A percentile compares a stretch with the other conserved stretches of the same genome.
Evolutionary conservation across 2,888 invertebrate genomes (phyloP).

Genomic region (Hemaris fuciformis): DNA sequence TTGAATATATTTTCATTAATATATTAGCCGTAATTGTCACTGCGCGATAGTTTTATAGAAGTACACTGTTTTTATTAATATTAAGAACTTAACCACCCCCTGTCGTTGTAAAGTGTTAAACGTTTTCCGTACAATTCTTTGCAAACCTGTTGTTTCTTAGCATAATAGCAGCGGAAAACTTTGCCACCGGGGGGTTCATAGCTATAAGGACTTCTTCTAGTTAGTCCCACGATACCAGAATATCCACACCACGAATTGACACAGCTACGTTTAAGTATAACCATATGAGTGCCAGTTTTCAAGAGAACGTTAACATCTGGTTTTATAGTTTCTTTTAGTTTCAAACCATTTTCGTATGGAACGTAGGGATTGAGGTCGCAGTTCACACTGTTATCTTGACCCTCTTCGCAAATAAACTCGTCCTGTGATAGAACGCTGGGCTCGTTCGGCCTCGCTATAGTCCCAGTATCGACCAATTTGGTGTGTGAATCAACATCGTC

Average conservation of each 20-base stretch:
- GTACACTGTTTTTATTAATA: too few species aligned
- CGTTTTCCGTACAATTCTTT: slow-evolving; percentile 38
- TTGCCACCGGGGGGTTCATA: slow-evolving; percentile 60
- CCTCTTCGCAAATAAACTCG: slow-evolving; percentile 68
- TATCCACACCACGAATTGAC: slow-evolving; percentile 61
- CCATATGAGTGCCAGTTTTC: slow-evolving; percentile 46
- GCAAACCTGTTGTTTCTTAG: slow-evolving; percentile 65
- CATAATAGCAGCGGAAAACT: slow-evolving; percentile 62
- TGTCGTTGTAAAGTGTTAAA: slow-evolving; percentile 32
- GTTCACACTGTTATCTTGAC: slow-evolving; percentile 37
- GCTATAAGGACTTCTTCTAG: slow-evolving; percentile 33
- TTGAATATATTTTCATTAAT: too few species aligned
- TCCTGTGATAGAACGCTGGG: slow-evolving; percentile 58
- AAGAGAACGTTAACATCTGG: slow-evolving; percentile 50
- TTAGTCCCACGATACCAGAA: slow-evolving; percentile 38
- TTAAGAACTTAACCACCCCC: slow-evolving; percentile 31
- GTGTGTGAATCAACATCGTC: slow-evolving; percentile 47
- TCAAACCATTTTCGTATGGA: slow-evolving; percentile 49
- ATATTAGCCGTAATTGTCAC: neutral
- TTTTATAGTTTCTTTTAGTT: slow-evolving; percentile 42
- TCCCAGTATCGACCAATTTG: slow-evolving; percentile 57
- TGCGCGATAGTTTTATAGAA: neutral
- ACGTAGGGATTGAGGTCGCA: slow-evolving; percentile 62
- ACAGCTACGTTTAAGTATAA: slow-evolving; percentile 50
- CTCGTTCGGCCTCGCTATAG: slow-evolving; percentile 56